A percentile compares a stretch with the other conserved stretches of the same genome.
Conservation (phyloP, 2,113 vertebrate genomes). For the Maccullochella peelii region DNA sequence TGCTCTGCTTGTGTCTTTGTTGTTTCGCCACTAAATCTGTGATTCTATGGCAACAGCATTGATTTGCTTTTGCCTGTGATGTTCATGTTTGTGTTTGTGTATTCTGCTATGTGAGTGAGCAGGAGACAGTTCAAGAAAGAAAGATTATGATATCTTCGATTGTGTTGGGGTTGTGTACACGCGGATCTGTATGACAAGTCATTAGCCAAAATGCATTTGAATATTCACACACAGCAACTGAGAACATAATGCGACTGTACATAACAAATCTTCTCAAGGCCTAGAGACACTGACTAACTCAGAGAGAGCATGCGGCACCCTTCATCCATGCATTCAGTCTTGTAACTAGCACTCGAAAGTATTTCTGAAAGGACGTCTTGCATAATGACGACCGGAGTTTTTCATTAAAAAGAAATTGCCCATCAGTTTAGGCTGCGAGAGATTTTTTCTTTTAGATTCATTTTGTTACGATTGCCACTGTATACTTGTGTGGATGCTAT, state of each 20-base stretch:
- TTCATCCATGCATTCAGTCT: constrained; percentile 50
- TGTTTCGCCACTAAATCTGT: constrained; percentile 66
- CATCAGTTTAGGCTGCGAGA: constrained; percentile 57
- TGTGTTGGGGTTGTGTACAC: constrained; percentile 9
- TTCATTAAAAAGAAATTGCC: constrained; percentile 72
- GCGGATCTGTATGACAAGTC: constrained; percentile 54
- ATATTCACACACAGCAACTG: constrained; percentile 51
- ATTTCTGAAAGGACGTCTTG: constrained; percentile 44
- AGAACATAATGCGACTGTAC: constrained; percentile 46
- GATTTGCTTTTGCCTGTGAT: constrained; percentile 57
- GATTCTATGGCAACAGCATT: constrained; percentile 57
- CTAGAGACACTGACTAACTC: constrained; percentile 49
- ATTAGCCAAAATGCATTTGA: constrained; percentile 62
- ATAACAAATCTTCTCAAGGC: constrained; percentile 47
- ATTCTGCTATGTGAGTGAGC: constrained; percentile 14
- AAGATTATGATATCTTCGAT: constrained; percentile 40
- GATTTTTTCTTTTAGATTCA: constrained; percentile 62
- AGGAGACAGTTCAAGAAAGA: constrained; percentile 15
- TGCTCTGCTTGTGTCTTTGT: constrained; percentile 67
- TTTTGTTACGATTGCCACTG: constrained; percentile 46
- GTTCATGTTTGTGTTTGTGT: constrained; percentile 32
- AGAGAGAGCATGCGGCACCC: constrained; percentile 24
- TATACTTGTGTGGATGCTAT: constrained; percentile 37
- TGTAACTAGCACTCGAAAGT: constrained; percentile 46
- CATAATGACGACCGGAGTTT: constrained; percentile 52